Evolutionary conservation across 1,140 invertebrate genomes (phyloP), one percentile per base, ranked within the genome.

Genomic region (Oncopodura yosiiana): DNA sequence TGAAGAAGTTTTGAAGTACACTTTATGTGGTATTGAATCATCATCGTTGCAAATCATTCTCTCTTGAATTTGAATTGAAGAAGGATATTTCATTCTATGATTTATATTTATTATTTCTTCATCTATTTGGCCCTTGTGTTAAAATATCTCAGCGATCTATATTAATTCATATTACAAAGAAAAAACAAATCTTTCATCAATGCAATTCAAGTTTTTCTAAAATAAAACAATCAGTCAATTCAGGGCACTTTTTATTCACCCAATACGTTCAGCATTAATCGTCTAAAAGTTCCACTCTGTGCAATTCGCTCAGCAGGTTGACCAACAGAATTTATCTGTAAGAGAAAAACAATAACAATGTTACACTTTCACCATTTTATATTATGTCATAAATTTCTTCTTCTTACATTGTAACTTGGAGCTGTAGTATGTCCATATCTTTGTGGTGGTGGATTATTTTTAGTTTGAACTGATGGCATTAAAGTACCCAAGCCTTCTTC

Each of bases 251-350:
- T n/a, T n/a, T 48, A 79, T 73, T 86, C 81, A 57, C 82, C 83
- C 66, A 88, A 74, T 53, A 90, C 86, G 72, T 85, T 82, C 74
- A 84, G 82, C 88, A 93, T 93, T 65, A 93, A 80, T 67, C 86
- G 82, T 71, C 86, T 88, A 77, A 92, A 93, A 56, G 85, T 87
- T 69, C 84, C 82, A 69, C 87, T 91, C 69, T 93, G 88, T 65
- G 88, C 86, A 67, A 92, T 92, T 63, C 80, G 80, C 66, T 89
- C 86, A 19, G 73, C 70, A 24, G 76, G 71, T 49, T 66, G 66
- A n/a, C 73, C 73, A 38, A 75, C 60, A 21, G 71, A 71, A 59
- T 73, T 74, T 24, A 69, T 49, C 66, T 72, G 44, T 18, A 58
- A 55, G 42, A 32, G 55, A 46, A 55, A 49, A 50, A 43, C n/a